A percentile compares a stretch with the other conserved stretches of the same genome.
Evolutionary conservation across 2,113 vertebrate species (phyloP).

Genomic region (Urocynchramus pylzowi): DNA sequence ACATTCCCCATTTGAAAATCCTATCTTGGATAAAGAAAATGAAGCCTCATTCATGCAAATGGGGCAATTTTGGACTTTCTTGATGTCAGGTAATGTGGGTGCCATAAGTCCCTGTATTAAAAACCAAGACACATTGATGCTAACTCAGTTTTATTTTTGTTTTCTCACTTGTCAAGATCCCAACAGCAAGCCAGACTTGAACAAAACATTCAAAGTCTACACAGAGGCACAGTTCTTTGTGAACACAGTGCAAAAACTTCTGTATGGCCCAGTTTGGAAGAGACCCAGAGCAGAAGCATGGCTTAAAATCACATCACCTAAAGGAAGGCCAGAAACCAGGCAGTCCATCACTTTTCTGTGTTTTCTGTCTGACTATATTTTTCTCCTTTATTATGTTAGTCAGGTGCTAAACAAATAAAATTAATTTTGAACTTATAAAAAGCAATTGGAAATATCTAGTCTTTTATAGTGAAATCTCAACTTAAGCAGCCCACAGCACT

Average conservation of each 20-base stretch:
- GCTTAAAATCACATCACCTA: neutral
- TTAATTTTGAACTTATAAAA: slow-evolving; percentile 68
- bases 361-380: neutral
- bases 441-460: slow-evolving; percentile 72
- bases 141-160: neutral
- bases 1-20: neutral
- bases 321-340: neutral
- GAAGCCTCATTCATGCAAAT: neutral
- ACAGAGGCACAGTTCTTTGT: neutral
- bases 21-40: neutral
- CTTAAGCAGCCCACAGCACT: slow-evolving; percentile 59
- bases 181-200: neutral
- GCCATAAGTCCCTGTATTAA: neutral
- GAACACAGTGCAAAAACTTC: neutral
- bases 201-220: neutral
- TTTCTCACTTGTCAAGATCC: neutral
- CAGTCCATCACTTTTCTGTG: neutral
- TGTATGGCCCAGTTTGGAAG: neutral
- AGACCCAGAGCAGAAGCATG: neutral
- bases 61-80: neutral
- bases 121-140: neutral
- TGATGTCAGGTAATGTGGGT: fast-evolving
- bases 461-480: slow-evolving; percentile 64
- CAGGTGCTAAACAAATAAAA: slow-evolving; percentile 70
- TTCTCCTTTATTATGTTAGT: slow-evolving; percentile 18